phyloP scores from a whole-genome alignment of 2,797 vertebrate species.

The Chrysocyon brachyurus region DNA sequence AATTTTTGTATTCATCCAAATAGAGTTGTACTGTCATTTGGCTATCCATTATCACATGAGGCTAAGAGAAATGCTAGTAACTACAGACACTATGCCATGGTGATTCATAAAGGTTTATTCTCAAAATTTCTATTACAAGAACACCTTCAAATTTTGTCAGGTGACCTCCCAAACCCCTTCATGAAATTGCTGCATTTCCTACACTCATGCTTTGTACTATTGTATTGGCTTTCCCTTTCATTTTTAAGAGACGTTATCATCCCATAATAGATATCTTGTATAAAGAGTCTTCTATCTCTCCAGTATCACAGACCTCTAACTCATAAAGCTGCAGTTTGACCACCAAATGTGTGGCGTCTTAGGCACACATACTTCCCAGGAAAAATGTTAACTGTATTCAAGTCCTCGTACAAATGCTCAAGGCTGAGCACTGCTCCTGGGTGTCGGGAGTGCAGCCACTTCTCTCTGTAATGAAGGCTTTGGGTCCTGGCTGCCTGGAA shows the following conservation, averaged over 20 bases:
- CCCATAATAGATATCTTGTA: not conserved
- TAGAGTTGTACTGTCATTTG: not conserved
- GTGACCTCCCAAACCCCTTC: not conserved
- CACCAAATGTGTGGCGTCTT: not conserved
- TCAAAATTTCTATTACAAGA: conserved; percentile 23
- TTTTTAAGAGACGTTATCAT: not conserved
- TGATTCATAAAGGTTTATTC: not conserved
- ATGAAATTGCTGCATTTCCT: not conserved
- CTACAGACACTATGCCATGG: not conserved
- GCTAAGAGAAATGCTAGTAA: not conserved
- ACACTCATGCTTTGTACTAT: not conserved
- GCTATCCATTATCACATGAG: not conserved
- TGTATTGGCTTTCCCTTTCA: not conserved
- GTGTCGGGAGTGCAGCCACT: not conserved
- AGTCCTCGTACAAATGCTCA: not conserved
- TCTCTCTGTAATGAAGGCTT: not conserved
- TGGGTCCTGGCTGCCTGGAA: not conserved
- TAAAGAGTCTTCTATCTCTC: not conserved
- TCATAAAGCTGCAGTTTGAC: not conserved
- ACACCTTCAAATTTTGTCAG: not conserved
- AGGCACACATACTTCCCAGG: not conserved
- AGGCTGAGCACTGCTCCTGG: too few relatives aligned
- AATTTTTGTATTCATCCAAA: conserved; percentile 36
- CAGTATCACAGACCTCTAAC: not conserved
- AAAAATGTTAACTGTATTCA: not conserved